Evolutionary conservation across 1,140 invertebrate genomes (phyloP).

Genomic region (Lepeophtheirus salmonis): DNA sequence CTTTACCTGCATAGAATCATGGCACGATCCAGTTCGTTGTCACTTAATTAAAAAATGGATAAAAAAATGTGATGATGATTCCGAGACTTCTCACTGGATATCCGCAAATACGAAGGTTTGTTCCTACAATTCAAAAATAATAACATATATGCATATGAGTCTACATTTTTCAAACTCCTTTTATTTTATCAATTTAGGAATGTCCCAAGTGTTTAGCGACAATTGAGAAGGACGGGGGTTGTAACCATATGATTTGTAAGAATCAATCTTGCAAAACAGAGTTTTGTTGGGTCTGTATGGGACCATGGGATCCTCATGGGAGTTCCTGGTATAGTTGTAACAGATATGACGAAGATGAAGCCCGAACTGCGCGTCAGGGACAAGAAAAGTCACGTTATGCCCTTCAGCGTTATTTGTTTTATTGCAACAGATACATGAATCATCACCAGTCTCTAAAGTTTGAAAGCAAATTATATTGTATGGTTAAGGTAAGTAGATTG

Average conservation of each 20-base stretch:
- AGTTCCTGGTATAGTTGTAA: conserved; percentile 98
- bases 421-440: conserved; percentile 98
- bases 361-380: conserved; percentile 80
- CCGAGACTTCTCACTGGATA: conserved; percentile 98
- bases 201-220: conserved; percentile 96
- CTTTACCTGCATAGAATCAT: conserved; percentile 90
- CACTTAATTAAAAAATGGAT: conserved; percentile 84
- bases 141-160: conserved; percentile 26
- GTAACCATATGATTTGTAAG: conserved; percentile 99
- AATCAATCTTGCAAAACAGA: conserved; percentile 94
- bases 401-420: conserved; percentile 83
- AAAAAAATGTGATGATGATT: conserved; percentile 98
- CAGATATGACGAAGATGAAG: conserved; percentile 89
- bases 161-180: conserved; percentile 11
- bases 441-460: conserved; percentile 97
- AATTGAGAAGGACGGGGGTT: conserved; percentile 94
- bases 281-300: conserved; percentile 98
- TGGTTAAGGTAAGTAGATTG: conserved; percentile 42
- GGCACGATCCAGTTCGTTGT: conserved; percentile 97
- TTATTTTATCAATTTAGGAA: conserved; percentile 36
- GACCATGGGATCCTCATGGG: conserved; percentile 95
- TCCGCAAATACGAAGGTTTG: conserved; percentile 98
- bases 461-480: conserved; percentile 83
- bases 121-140: too few species aligned
- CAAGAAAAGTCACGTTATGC: conserved; percentile 84